These are phyloP conservation scores for Druon quercuslanigerum DNA, from an alignment of 1,140 invertebrate genomes.

Conservation along the genomic window DNA sequence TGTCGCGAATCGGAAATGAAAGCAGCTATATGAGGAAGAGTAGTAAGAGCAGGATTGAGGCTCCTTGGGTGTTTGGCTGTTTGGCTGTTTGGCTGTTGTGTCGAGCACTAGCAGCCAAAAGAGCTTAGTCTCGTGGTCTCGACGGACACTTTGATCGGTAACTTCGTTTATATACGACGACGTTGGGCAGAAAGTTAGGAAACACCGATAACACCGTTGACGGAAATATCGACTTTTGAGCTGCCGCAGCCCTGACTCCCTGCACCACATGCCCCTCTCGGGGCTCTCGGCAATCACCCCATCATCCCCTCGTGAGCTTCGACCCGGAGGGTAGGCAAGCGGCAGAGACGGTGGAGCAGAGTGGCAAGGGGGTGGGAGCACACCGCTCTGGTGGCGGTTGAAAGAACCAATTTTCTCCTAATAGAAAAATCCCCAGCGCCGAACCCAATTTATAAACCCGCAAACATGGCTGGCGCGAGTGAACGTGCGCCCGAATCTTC, in stretches of 20 bases:
- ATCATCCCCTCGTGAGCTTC: constrained; percentile 37
- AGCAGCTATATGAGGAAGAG: constrained; percentile 38
- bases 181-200: constrained; percentile 71
- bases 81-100: constrained; percentile 35
- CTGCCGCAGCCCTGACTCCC: constrained; percentile 57
- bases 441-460: constrained; percentile 76
- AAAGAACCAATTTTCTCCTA: constrained; percentile 76
- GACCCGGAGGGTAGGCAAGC: constrained; percentile 37
- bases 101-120: constrained; percentile 43
- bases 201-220: constrained; percentile 71
- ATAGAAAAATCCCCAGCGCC: constrained; percentile 76
- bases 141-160: constrained; percentile 70
- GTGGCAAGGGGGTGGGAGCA: constrained; percentile 31
- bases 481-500: constrained; percentile 56
- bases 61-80: constrained; percentile 38
- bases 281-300: constrained; percentile 41
- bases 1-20: constrained; percentile 50
- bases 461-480: constrained; percentile 72
- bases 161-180: constrained; percentile 68
- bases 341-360: constrained; percentile 44
- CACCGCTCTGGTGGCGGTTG: constrained; percentile 70
- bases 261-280: constrained; percentile 41
- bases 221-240: constrained; percentile 75
- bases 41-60: constrained; percentile 33
- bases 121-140: constrained; percentile 39